These are phyloP conservation scores for Pteropus alecto DNA, from an alignment of 2,113 vertebrate species.

Conservation along the genomic window DNA sequence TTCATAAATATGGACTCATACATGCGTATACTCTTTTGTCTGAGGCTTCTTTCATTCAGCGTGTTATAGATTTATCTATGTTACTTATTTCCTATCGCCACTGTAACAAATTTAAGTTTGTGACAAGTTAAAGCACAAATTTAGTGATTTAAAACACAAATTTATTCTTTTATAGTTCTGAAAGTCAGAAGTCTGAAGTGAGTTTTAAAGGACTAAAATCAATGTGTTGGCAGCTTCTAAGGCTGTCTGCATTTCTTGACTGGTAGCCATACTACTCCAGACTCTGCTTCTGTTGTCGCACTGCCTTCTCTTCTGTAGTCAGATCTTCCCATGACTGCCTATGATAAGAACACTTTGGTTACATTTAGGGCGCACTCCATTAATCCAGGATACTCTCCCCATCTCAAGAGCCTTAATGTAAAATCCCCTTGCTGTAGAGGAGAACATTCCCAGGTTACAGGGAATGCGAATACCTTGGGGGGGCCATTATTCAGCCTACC, in stretches of 20 bases:
- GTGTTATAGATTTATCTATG: not conserved
- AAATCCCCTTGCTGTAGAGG: not conserved
- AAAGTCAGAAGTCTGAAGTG: not conserved
- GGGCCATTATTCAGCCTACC: not conserved
- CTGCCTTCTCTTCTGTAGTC: not conserved
- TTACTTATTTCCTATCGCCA: constrained; percentile 20
- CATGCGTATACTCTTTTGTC: not conserved
- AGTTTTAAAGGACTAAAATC: not conserved
- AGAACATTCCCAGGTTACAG: not conserved
- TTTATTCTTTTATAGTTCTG: not conserved
- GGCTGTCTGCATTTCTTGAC: not conserved
- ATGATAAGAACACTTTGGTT: not conserved
- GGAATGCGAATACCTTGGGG: not conserved
- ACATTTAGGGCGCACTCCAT: not conserved
- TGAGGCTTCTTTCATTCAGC: not conserved
- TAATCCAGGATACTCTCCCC: not conserved
- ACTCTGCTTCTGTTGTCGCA: not conserved
- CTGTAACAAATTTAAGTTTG: constrained; percentile 7
- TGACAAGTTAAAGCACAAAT: not conserved
- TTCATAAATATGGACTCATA: not conserved
- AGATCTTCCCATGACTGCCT: not conserved
- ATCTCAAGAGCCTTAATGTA: not conserved
- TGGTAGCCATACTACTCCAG: not conserved
- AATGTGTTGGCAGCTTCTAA: not conserved
- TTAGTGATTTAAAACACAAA: not conserved